Percentiles rank a stretch among this genome's conserved stretches.
These are phyloP conservation scores for Etheostoma perlongum DNA, from an alignment of 2,797 vertebrate species.

Conservation along the genomic window DNA sequence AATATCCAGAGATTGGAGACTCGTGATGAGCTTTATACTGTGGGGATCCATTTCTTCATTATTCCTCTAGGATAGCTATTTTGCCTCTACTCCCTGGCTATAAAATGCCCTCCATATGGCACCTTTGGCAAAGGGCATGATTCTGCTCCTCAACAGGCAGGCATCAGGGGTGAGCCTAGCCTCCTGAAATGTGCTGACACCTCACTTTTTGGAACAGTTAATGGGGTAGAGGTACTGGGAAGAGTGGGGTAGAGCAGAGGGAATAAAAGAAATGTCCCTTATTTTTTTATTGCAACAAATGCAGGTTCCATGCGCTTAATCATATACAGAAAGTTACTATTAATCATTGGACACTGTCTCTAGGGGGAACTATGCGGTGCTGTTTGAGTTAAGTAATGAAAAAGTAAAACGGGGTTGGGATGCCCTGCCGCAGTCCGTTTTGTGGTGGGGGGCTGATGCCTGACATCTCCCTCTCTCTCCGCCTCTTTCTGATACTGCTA, in stretches of 20 bases:
- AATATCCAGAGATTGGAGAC: slow-evolving; percentile 64
- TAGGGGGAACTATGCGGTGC: background rate
- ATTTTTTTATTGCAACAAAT: slow-evolving; percentile 56
- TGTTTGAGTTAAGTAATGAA: slow-evolving; percentile 47
- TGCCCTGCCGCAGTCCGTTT: slow-evolving; percentile 71
- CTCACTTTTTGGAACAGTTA: slow-evolving; percentile 50
- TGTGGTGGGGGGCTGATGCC: slow-evolving; percentile 68
- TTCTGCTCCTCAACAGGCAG: slow-evolving; percentile 66
- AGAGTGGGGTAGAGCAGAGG: slow-evolving; percentile 18
- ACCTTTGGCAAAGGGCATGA: slow-evolving; percentile 74
- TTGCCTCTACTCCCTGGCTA: slow-evolving; percentile 45
- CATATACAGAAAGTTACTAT: slow-evolving; percentile 58
- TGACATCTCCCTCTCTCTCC: slow-evolving; percentile 36
- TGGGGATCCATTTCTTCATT: slow-evolving; percentile 77
- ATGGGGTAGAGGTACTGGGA: slow-evolving; percentile 50
- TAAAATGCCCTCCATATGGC: slow-evolving; percentile 75
- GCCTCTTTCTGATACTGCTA: slow-evolving; percentile 64
- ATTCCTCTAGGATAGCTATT: slow-evolving; percentile 67
- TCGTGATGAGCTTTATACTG: slow-evolving; percentile 63
- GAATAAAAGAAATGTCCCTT: slow-evolving; percentile 51
- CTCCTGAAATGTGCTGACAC: slow-evolving; percentile 76
- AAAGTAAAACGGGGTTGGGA: slow-evolving; percentile 45
- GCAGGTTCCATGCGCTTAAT: slow-evolving; percentile 51
- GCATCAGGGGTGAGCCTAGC: slow-evolving; percentile 57
- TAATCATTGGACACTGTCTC: slow-evolving; percentile 56